Percentiles rank a stretch among this genome's conserved stretches.
Evolutionary conservation across 2,797 vertebrate genomes (phyloP).

Genomic region (Melanotaenia pygmaea): DNA sequence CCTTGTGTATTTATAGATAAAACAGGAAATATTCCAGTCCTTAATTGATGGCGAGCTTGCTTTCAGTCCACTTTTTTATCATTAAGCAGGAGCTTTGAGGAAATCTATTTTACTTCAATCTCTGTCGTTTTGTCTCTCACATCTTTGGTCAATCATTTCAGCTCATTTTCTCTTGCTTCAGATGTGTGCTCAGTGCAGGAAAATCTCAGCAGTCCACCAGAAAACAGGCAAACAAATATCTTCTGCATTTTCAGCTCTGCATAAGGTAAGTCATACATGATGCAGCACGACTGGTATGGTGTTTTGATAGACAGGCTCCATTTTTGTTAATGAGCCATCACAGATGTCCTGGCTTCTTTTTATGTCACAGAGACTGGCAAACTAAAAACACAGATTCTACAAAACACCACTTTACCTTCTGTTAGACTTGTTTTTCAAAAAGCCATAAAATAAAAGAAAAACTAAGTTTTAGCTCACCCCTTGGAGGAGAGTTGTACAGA

Average conservation of each 20-base stretch:
- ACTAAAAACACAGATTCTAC: not conserved
- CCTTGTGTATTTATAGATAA: slow-evolving; percentile 46
- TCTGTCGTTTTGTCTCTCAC: not conserved
- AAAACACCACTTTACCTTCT: slow-evolving; percentile 1
- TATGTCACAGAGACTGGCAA: not conserved
- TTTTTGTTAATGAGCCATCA: slow-evolving; percentile 10
- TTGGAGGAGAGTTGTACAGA: not conserved
- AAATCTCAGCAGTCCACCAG: slow-evolving; percentile 22
- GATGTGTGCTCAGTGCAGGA: slow-evolving; percentile 41
- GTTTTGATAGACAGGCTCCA: slow-evolving; percentile 7
- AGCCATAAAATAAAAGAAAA: too few relatives aligned
- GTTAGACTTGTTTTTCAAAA: not conserved
- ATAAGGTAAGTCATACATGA: not conserved
- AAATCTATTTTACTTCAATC: slow-evolving; percentile 34
- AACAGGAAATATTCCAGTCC: slow-evolving; percentile 48
- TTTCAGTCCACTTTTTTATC: slow-evolving; percentile 40
- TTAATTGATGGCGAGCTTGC: slow-evolving; percentile 54
- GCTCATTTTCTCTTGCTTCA: slow-evolving; percentile 25
- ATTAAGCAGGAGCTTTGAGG: slow-evolving; percentile 16
- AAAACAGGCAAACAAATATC: slow-evolving; percentile 6
- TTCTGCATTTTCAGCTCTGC: not conserved
- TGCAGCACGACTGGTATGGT: not conserved
- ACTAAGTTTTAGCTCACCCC: not conserved
- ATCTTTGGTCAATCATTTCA: slow-evolving; percentile 41
- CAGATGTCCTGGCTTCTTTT: slow-evolving; percentile 5